These are phyloP conservation scores for Pardosa pseudoannulata DNA, from an alignment of 2,888 invertebrate genomes.

Conservation along the genomic window DNA sequence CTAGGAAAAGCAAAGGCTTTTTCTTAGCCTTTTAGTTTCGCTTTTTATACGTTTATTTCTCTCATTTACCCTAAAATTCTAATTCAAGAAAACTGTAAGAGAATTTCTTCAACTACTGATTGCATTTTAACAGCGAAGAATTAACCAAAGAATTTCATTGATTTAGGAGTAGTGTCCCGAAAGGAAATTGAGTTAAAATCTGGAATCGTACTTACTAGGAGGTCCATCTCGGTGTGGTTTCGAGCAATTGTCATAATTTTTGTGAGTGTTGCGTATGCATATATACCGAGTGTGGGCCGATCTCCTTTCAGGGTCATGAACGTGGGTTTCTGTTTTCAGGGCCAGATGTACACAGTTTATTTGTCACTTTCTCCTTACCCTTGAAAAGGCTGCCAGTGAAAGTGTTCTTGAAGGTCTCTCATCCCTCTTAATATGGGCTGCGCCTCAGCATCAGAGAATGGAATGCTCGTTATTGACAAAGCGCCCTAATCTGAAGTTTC, in stretches of 20 bases:
- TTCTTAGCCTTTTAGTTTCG: no score
- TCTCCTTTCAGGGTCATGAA: conserved; percentile 17
- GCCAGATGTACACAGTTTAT: background rate
- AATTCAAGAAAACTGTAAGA: no score
- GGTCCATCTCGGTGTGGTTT: background rate
- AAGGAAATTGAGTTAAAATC: no score
- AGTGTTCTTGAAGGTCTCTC: background rate
- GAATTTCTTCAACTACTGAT: no score
- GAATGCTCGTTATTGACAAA: background rate
- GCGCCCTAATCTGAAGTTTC: no score
- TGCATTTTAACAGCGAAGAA: no score
- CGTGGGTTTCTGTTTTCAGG: background rate
- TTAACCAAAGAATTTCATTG: no score
- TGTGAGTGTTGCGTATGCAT: background rate
- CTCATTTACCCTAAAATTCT: no score
- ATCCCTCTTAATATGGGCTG: background rate
- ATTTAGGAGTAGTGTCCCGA: no score
- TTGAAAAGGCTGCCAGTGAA: background rate
- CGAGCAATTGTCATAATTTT: background rate
- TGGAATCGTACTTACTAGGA: background rate
- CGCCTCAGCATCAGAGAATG: background rate
- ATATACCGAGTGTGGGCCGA: conserved; percentile 7
- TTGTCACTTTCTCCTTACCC: conserved; percentile 7
- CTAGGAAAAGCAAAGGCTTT: no score
- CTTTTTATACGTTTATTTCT: no score